Conservation (phyloP, 2,113 vertebrate species). For the Nesogale talazaci region DNA sequence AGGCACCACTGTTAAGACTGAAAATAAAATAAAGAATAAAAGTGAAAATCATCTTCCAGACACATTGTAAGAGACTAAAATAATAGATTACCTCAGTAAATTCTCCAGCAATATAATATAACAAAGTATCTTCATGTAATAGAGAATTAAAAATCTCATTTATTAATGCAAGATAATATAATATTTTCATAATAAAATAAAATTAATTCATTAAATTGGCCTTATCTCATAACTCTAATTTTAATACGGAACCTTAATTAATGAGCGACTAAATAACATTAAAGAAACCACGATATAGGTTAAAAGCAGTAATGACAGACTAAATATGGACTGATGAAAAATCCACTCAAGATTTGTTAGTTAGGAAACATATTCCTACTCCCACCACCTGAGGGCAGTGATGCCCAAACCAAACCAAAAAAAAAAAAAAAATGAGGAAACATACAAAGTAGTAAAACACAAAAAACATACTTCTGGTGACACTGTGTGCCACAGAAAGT, state of each 20-base stretch:
- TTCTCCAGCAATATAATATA: not conserved
- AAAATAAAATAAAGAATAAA: not conserved
- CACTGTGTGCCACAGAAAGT: not conserved
- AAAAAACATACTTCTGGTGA: not conserved
- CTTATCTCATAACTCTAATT: not conserved
- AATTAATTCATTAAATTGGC: not conserved
- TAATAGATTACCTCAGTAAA: not conserved
- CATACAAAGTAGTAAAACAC: not conserved
- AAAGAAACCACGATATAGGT: not conserved
- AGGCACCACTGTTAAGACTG: not conserved
- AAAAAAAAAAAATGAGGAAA: no score
- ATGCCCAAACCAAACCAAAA: no score
- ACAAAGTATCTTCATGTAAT: not conserved
- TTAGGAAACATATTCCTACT: not conserved
- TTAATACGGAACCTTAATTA: not conserved
- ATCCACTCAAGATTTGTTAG: not conserved
- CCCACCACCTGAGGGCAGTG: no score
- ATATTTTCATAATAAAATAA: not conserved
- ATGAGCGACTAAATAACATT: not conserved
- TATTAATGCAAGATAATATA: not conserved
- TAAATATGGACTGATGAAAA: not conserved
- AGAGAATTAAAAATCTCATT: not conserved
- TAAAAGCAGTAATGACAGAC: not conserved
- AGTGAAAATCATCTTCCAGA: not conserved
- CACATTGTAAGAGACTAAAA: not conserved